A percentile compares a stretch with the other conserved stretches of the same genome.
Conservation (phyloP, 2,113 vertebrate genomes). For the Urocitellus parryii region DNA sequence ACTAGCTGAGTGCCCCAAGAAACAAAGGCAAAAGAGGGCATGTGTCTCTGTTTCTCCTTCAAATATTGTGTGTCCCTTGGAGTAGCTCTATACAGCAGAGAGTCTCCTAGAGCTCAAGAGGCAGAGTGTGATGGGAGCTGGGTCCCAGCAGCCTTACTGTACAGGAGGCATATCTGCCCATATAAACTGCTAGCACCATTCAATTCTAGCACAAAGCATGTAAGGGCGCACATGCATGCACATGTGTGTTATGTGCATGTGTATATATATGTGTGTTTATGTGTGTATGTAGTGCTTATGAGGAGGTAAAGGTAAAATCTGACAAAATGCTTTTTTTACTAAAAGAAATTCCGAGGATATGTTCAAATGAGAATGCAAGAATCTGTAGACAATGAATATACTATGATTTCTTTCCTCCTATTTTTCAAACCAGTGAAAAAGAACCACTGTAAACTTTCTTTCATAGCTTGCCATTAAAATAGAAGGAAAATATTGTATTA, state of each 20-base stretch:
- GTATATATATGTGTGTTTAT: background rate
- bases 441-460: background rate
- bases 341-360: background rate
- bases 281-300: background rate
- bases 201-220: background rate
- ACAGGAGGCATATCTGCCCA: no score
- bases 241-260: no score
- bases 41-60: background rate
- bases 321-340: background rate
- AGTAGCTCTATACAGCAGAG: fast-evolving
- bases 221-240: fast-evolving
- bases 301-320: background rate
- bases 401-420: background rate
- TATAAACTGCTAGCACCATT: background rate
- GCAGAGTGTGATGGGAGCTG: background rate
- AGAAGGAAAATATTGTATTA: background rate
- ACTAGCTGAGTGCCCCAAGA: background rate
- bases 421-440: constrained; percentile 5
- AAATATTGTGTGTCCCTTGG: background rate
- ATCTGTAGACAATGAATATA: background rate
- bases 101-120: no score
- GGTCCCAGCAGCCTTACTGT: background rate
- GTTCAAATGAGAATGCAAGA: background rate
- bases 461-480: background rate
- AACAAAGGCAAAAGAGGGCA: background rate